phyloP scores from a whole-genome alignment of 2,888 invertebrate species.

The Petrolisthes manimaculis region DNA sequence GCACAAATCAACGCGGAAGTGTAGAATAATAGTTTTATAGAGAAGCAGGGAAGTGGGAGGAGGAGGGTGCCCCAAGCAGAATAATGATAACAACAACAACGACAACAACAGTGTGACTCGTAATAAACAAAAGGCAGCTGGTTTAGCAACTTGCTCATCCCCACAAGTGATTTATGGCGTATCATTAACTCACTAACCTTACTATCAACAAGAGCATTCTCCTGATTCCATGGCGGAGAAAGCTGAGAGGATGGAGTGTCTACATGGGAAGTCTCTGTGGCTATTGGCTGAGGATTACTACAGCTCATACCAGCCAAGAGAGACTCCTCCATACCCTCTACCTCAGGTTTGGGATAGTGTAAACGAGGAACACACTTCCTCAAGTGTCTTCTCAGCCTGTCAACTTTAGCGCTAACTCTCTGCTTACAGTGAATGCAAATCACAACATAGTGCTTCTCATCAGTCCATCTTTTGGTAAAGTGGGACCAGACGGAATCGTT shows the following conservation, averaged over 20 bases:
- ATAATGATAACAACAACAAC: slow-evolving; percentile 34
- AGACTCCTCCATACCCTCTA: slow-evolving; percentile 49
- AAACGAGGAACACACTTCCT: slow-evolving; percentile 50
- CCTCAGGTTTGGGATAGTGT: slow-evolving; percentile 41
- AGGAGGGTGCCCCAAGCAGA: slow-evolving; percentile 55
- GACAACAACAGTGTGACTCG: slow-evolving; percentile 46
- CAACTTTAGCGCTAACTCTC: slow-evolving; percentile 56
- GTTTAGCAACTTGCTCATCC: slow-evolving; percentile 53
- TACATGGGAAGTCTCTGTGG: slow-evolving; percentile 45
- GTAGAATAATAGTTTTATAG: slow-evolving; percentile 28
- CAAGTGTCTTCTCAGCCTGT: slow-evolving; percentile 58
- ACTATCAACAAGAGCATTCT: slow-evolving; percentile 57
- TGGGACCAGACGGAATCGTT: slow-evolving; percentile 56
- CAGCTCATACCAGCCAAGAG: slow-evolving; percentile 41
- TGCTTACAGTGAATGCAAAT: slow-evolving; percentile 58
- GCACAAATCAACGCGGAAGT: slow-evolving; percentile 45
- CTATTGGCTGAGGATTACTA: slow-evolving; percentile 48
- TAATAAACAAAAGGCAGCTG: slow-evolving; percentile 31
- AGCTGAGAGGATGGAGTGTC: slow-evolving; percentile 52
- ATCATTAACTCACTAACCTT: slow-evolving; percentile 58
- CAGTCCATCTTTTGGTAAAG: slow-evolving; percentile 58
- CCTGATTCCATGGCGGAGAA: slow-evolving; percentile 56
- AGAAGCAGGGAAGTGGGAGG: slow-evolving; percentile 26
- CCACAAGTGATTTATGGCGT: slow-evolving; percentile 42
- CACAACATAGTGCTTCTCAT: slow-evolving; percentile 57